These are phyloP conservation scores for Tamias sibiricus DNA, from an alignment of 2,113 vertebrate genomes.

Conservation along the genomic window DNA sequence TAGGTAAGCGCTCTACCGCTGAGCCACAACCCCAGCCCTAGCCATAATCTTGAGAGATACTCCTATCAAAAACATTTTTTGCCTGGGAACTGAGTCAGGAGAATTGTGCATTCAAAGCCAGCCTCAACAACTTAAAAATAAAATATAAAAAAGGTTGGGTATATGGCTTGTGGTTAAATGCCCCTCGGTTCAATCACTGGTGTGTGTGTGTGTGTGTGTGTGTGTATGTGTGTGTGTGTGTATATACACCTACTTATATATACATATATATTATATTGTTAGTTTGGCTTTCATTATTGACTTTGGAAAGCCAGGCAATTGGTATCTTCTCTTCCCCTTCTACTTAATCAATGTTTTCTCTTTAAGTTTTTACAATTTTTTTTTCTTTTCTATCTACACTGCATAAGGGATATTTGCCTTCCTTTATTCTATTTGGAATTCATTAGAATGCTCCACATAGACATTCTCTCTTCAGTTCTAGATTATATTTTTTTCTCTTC, in stretches of 20 bases:
- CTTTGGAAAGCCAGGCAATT: neutral
- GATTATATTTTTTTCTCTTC: neutral
- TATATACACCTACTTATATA: too few relatives aligned
- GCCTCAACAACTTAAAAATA: too few relatives aligned
- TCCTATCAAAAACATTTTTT: neutral
- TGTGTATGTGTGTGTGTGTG: too few relatives aligned
- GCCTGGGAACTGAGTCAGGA: too few relatives aligned
- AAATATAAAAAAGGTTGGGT: too few relatives aligned
- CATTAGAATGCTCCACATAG: neutral
- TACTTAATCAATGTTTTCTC: neutral
- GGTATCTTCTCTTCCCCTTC: neutral
- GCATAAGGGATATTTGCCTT: neutral
- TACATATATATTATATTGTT: too few relatives aligned
- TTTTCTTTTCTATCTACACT: neutral
- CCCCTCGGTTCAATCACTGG: too few relatives aligned
- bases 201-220: too few relatives aligned
- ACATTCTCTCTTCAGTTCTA: neutral
- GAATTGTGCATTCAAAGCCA: too few relatives aligned
- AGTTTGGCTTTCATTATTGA: neutral
- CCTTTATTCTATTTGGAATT: neutral
- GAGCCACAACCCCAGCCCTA: too few relatives aligned
- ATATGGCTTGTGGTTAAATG: too few relatives aligned
- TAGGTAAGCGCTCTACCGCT: too few relatives aligned
- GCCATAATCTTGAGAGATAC: neutral
- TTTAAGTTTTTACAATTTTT: neutral